A percentile compares a stretch with the other conserved stretches of the same genome.
These are phyloP conservation scores for Actinia tenebrosa DNA, from an alignment of 64 coral and sea anemone genomes.

Conservation along the genomic window DNA sequence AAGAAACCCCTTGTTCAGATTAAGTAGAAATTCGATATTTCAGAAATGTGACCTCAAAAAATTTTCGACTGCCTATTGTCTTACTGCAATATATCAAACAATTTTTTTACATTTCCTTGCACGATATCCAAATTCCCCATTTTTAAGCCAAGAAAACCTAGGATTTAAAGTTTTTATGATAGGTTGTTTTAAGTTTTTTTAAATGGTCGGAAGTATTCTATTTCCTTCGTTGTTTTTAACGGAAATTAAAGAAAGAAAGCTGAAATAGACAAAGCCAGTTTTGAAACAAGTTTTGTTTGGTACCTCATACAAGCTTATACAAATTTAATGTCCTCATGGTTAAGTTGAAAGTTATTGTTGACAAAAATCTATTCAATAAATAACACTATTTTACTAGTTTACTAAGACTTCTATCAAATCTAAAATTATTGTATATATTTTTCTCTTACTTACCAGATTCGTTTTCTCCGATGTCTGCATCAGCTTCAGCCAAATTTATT, in stretches of 20 bases:
- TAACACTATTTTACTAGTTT: neutral
- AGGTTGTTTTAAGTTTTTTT: neutral
- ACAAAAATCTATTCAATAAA: conserved; percentile 13
- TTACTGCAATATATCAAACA: neutral
- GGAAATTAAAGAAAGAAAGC: neutral
- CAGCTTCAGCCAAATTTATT: conserved; percentile 2
- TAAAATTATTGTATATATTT: neutral
- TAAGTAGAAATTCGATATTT: neutral
- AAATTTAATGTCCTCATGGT: conserved; percentile 71
- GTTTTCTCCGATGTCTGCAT: neutral
- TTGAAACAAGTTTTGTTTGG: neutral
- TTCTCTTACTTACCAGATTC: conserved; percentile 20
- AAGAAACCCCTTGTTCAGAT: neutral
- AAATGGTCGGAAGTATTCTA: neutral
- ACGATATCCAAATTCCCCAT: neutral
- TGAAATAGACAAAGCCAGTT: conserved; percentile 11
- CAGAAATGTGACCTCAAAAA: neutral
- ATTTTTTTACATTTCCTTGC: neutral
- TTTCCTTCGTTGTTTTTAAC: neutral
- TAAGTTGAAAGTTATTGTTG: conserved; percentile 14
- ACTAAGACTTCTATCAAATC: neutral
- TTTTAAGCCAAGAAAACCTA: neutral
- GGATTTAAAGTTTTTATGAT: neutral
- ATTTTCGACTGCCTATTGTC: neutral
- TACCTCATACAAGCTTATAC: conserved; percentile 11